phyloP scores from a whole-genome alignment of 2,888 invertebrate genomes.

The Ectemnius lituratus region DNA sequence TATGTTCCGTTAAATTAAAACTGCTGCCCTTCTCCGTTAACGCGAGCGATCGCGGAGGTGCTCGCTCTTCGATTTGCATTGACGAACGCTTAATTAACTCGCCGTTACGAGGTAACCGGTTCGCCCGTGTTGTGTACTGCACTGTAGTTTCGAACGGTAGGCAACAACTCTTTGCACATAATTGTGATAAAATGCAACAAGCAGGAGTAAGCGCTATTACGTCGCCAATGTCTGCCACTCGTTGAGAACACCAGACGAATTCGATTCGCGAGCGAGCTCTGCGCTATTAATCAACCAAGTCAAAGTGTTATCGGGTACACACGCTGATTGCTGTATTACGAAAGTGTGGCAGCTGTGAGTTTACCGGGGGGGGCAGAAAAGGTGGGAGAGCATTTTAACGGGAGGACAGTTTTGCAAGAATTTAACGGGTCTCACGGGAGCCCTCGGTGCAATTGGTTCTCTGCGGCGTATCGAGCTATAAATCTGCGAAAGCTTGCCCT shows the following conservation, averaged over 20 bases:
- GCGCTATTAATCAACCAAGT: background rate
- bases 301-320: background rate
- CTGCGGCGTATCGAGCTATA: too few species aligned
- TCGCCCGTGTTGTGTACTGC: slow-evolving; percentile 51
- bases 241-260: background rate
- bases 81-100: slow-evolving; percentile 71
- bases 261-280: background rate
- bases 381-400: too few species aligned
- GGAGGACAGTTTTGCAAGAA: too few species aligned
- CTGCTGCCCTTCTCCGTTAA: slow-evolving; percentile 49
- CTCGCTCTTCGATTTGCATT: slow-evolving; percentile 65
- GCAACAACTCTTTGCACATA: slow-evolving; percentile 56
- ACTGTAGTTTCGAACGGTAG: slow-evolving; percentile 28
- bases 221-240: slow-evolving; percentile 34
- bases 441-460: too few species aligned
- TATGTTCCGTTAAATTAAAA: slow-evolving; percentile 70
- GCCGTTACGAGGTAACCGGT: slow-evolving; percentile 70
- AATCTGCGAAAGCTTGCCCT: background rate
- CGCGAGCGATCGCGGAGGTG: slow-evolving; percentile 40
- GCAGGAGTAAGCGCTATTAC: slow-evolving; percentile 57
- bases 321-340: background rate
- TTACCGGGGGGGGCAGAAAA: background rate
- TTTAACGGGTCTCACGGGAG: too few species aligned
- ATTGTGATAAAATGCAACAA: slow-evolving; percentile 67
- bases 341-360: background rate